phyloP scores from a whole-genome alignment of 2,888 invertebrate genomes.

The Sepiola atlantica region DNA sequence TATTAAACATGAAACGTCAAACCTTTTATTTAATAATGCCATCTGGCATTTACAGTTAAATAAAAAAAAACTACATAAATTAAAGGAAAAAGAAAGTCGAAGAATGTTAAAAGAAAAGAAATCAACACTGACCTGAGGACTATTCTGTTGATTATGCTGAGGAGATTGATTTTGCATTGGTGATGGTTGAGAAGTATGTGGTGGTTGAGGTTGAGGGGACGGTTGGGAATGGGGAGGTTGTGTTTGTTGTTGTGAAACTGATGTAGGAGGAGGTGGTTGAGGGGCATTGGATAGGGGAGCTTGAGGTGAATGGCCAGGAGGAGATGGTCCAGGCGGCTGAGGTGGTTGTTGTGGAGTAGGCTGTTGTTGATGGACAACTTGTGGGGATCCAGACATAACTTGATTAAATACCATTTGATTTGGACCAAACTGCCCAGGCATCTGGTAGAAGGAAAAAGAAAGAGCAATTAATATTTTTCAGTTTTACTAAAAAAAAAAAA shows the following conservation, averaged over 20 bases:
- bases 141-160: conserved; percentile 60
- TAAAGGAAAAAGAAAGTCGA: no score
- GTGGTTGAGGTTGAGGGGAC: conserved; percentile 77
- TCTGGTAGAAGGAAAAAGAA: not conserved
- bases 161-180: conserved; percentile 53
- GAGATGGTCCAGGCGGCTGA: conserved; percentile 56
- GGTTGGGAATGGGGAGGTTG: conserved; percentile 62
- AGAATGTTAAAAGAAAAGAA: not conserved
- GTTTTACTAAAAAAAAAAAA: not conserved
- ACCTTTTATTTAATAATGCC: no score
- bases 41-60: no score
- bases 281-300: conserved; percentile 59
- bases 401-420: conserved; percentile 55
- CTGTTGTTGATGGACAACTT: conserved; percentile 53
- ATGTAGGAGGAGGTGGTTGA: conserved; percentile 55
- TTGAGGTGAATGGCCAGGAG: conserved; percentile 55
- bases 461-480: not conserved
- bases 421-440: conserved; percentile 46
- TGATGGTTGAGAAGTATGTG: conserved; percentile 52
- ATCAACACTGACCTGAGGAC: conserved; percentile 59
- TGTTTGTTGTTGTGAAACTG: conserved; percentile 67
- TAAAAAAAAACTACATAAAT: no score
- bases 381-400: conserved; percentile 53
- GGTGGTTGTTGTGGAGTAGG: conserved; percentile 57
- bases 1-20: no score